Evolutionary conservation across 2,888 invertebrate species (phyloP).

Genomic region (Oligia latruncula): DNA sequence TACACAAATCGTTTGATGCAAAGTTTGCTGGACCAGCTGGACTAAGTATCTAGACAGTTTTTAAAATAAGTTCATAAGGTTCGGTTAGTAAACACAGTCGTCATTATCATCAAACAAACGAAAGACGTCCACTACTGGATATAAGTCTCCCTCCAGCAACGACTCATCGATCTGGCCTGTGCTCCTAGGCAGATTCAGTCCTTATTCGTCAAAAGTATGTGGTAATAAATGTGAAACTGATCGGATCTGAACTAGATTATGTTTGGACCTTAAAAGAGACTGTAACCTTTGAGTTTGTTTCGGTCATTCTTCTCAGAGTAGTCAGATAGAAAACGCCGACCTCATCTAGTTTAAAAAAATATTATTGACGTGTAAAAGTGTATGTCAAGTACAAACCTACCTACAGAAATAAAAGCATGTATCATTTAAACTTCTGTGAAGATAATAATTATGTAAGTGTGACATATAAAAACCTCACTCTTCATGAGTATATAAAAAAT

Average conservation of each 20-base stretch:
- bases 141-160: neutral
- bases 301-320: no score
- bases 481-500: neutral
- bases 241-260: no score
- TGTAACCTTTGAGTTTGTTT: no score
- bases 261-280: no score
- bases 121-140: neutral
- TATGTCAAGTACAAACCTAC: no score
- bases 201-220: neutral
- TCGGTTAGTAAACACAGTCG: neutral
- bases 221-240: no score
- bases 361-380: no score
- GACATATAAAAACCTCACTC: neutral
- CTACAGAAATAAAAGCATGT: no score
- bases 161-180: neutral
- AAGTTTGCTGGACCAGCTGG: neutral
- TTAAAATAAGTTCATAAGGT: neutral
- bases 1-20: conserved; percentile 30
- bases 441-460: neutral
- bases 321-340: no score
- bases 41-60: neutral
- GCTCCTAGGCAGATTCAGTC: neutral
- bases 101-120: neutral
- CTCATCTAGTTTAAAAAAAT: no score
- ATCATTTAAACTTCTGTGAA: no score